Conservation (phyloP, 92 coral and sea anemone species). For the Siderastrea radians region DNA sequence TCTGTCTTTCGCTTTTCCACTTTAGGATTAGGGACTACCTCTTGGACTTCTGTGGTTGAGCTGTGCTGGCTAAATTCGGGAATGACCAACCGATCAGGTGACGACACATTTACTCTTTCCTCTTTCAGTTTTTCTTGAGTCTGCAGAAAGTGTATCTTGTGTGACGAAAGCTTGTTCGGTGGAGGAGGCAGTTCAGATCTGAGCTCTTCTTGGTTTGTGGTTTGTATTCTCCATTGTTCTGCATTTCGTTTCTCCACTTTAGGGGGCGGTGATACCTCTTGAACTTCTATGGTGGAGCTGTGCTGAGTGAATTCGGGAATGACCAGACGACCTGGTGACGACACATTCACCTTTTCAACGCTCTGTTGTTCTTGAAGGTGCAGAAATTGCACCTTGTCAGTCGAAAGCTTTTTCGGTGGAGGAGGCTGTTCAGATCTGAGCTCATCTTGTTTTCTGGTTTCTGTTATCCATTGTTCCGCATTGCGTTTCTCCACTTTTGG, state of each 20-base stretch:
- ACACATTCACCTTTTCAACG: neutral
- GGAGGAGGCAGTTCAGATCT: conserved; percentile 5
- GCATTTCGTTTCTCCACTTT: neutral
- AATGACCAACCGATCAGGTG: neutral
- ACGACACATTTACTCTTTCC: neutral
- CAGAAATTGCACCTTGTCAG: conserved; percentile 7
- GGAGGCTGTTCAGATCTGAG: conserved; percentile 13
- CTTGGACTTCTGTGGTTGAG: neutral
- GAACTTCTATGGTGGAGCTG: neutral
- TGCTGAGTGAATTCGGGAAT: conserved; percentile 3
- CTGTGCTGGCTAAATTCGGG: neutral
- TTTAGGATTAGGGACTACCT: neutral
- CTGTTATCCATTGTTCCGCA: conserved; percentile 9
- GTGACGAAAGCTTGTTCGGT: neutral
- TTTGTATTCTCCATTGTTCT: neutral
- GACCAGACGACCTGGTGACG: conserved; percentile 5
- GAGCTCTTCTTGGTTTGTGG: neutral
- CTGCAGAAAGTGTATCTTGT: conserved; percentile 17
- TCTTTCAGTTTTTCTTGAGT: neutral
- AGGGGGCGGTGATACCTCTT: neutral
- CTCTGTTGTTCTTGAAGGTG: neutral
- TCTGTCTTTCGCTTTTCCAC: neutral
- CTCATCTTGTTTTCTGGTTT: neutral
- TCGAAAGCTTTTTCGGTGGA: neutral
- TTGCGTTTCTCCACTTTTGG: conserved; percentile 3